A percentile compares a stretch with the other conserved stretches of the same genome.
Evolutionary conservation across 2,113 vertebrate genomes (phyloP).

Genomic region (Alexandromys fortis): DNA sequence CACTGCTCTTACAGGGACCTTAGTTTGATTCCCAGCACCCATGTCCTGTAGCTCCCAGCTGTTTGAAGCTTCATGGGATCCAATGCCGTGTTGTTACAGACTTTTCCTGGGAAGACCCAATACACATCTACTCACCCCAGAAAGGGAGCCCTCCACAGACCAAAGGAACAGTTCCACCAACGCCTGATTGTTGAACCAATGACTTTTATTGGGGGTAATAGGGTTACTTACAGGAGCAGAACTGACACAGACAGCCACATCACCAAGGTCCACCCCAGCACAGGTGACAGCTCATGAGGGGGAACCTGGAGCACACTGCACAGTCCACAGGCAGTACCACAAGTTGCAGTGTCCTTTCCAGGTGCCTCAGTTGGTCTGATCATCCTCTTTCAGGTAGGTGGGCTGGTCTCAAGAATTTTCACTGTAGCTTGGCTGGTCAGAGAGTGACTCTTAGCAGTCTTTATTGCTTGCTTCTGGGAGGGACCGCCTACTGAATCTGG

Average conservation of each 20-base stretch:
- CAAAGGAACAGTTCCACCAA: not conserved
- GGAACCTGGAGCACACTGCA: not conserved
- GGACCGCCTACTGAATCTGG: not conserved
- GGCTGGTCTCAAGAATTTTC: not conserved
- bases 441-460: not conserved
- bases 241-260: not conserved
- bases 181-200: not conserved
- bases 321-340: not conserved
- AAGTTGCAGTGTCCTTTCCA: not conserved
- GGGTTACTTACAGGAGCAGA: not conserved
- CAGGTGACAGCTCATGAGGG: not conserved
- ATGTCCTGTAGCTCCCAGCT: not conserved
- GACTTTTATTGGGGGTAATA: not conserved
- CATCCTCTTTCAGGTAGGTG: not conserved
- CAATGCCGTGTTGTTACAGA: no score
- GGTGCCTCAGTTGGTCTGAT: not conserved
- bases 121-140: not conserved
- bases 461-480: not conserved
- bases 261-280: not conserved
- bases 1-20: not conserved
- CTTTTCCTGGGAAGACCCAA: not conserved
- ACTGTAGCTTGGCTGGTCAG: not conserved
- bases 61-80: not conserved
- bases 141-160: not conserved
- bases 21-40: not conserved